Percentiles rank a stretch among this genome's conserved stretches.
These are phyloP conservation scores for Acrocephalus kingi DNA, from an alignment of 2,113 vertebrate genomes.

Conservation along the genomic window DNA sequence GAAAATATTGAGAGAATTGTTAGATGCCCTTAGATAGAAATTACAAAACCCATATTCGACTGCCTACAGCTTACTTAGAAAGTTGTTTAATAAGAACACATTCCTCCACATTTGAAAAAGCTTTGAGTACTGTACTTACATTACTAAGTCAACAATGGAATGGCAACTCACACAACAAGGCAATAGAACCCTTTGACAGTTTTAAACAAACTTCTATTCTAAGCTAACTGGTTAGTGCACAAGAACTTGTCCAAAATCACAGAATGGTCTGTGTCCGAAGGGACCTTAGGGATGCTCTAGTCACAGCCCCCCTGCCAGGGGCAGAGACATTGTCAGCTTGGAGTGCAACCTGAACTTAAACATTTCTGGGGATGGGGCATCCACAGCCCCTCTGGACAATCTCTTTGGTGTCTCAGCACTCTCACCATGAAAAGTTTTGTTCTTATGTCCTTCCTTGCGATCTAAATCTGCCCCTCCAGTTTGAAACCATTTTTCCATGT, in stretches of 20 bases:
- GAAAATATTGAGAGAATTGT: neutral
- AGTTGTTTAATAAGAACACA: neutral
- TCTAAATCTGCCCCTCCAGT: neutral
- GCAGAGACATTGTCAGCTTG: accelerated
- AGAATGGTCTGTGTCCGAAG: neutral
- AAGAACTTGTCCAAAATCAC: neutral
- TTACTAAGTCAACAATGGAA: neutral
- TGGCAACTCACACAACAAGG: neutral
- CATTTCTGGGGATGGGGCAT: neutral
- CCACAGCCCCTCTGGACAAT: neutral
- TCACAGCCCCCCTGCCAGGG: too few species aligned
- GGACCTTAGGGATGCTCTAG: neutral
- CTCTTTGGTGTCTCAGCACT: neutral
- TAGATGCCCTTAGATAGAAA: neutral
- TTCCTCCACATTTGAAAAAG: neutral
- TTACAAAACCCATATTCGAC: neutral
- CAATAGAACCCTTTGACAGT: neutral
- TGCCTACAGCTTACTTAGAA: neutral
- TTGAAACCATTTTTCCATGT: neutral
- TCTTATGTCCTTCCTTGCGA: neutral
- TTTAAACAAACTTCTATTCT: neutral
- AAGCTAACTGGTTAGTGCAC: accelerated
- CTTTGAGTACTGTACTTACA: neutral
- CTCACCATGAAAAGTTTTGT: neutral
- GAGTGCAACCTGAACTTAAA: neutral